Evolutionary conservation across 2,113 vertebrate species (phyloP), one percentile per base, ranked within the genome.

Genomic region (Brienomyrus longianalis): DNA sequence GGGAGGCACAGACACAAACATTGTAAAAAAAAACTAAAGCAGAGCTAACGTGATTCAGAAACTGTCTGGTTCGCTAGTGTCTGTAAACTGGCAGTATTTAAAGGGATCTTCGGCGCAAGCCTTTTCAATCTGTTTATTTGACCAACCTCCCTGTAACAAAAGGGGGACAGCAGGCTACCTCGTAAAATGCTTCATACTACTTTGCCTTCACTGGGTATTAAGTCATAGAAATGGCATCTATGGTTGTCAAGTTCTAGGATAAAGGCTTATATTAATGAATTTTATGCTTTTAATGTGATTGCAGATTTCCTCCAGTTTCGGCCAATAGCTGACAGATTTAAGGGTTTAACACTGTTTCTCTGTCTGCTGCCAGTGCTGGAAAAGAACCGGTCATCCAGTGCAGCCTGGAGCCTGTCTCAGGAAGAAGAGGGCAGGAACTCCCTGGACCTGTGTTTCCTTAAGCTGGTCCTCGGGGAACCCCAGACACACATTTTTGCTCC

Each of bases 1-100:
- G 23, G 31, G 52, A 21, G 27, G 91, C 88, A 91, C 31, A 93
- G 90, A 93, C 92, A 95, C 89, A 95, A 74, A 93, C 93, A 93
- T 92, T 94, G 7, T 1, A 59, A 86, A 89, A 93, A 62, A 91
- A 59, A 39, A 21, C 19, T 23, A 3, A 15, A n/a, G 83, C 83
- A 85, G 23, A 48, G 47, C 47, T 39, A 85, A 85, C 23, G n/a
- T 48, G 48, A n/a, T 21, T 48, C 48, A 1, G 43, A 85, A 85
- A 10, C 47, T 27, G 88, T 92, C 90, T 91, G 90, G 91, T 39
- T 77, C 88, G 93, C 62, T 92, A 91, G 88, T 62, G 90, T 85
- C 47, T 47, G 17, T 35, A 87, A 47, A 45, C 19, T 80, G n/a
- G 62, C 27, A 35, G 31, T 77, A 39, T 39, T 77, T 77, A 77